phyloP scores from a whole-genome alignment of 2,797 vertebrate genomes.

The Ceryle rudis region DNA sequence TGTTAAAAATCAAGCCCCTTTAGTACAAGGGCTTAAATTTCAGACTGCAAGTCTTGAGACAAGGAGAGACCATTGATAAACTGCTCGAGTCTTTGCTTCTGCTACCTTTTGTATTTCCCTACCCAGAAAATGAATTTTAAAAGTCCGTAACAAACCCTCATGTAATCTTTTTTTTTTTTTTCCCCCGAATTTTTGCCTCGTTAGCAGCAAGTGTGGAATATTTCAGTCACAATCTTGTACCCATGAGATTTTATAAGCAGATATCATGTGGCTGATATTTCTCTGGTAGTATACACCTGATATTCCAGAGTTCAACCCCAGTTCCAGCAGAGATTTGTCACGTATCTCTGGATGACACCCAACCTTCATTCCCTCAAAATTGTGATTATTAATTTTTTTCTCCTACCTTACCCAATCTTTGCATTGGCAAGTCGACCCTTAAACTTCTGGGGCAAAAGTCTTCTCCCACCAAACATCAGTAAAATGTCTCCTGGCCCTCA shows the following conservation, averaged over 20 bases:
- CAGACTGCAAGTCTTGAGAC: background rate
- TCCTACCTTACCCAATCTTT: background rate
- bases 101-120: background rate
- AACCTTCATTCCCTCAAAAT: background rate
- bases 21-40: background rate
- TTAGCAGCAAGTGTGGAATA: background rate
- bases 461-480: background rate
- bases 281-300: background rate
- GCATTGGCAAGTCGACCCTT: rapidly evolving
- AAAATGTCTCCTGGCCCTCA: background rate
- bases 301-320: background rate
- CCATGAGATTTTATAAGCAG: background rate
- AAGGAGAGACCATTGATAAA: background rate
- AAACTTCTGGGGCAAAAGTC: background rate
- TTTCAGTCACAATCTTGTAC: background rate
- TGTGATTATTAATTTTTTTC: background rate
- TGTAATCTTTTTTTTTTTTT: background rate
- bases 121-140: background rate
- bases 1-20: background rate
- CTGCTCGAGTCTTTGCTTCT: background rate
- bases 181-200: background rate
- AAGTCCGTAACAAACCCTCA: background rate
- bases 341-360: background rate
- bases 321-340: background rate
- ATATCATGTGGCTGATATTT: background rate